These are phyloP conservation scores for Cryptus armator DNA, from an alignment of 2,888 invertebrate genomes.

Conservation along the genomic window DNA sequence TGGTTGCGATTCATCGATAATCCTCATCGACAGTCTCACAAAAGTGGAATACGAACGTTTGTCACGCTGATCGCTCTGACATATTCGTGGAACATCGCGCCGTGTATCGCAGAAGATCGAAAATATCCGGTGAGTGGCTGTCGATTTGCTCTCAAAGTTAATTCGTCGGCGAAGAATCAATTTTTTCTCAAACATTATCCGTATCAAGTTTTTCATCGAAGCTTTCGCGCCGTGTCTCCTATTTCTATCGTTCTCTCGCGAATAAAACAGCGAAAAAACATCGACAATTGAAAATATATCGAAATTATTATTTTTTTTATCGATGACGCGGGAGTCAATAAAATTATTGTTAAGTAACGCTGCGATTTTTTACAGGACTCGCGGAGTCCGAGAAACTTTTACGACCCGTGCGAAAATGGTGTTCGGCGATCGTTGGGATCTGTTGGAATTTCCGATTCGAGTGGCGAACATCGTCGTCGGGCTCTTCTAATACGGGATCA, in stretches of 20 bases:
- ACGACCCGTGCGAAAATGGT: neutral
- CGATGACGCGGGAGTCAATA: too few species aligned
- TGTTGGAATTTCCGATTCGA: neutral
- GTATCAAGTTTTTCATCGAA: neutral
- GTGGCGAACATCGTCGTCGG: neutral
- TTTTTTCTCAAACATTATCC: neutral
- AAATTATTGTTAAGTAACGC: neutral
- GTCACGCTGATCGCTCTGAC: neutral
- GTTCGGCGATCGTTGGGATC: neutral
- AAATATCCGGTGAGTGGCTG: slow-evolving; percentile 13
- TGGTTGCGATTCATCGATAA: neutral
- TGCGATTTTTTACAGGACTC: slow-evolving; percentile 1
- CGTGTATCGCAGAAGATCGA: slow-evolving; percentile 10
- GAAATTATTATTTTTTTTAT: too few species aligned
- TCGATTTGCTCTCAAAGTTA: neutral
- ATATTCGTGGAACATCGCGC: neutral
- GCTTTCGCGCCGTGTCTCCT: too few species aligned
- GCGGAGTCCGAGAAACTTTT: neutral
- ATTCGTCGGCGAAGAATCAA: neutral
- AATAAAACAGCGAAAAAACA: too few species aligned
- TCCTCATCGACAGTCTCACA: neutral
- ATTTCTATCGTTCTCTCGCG: too few species aligned
- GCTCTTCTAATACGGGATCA: neutral
- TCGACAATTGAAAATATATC: too few species aligned
- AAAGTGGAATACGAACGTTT: neutral